phyloP scores from a whole-genome alignment of 2,888 invertebrate genomes.

The Temnothorax unifasciatus region DNA sequence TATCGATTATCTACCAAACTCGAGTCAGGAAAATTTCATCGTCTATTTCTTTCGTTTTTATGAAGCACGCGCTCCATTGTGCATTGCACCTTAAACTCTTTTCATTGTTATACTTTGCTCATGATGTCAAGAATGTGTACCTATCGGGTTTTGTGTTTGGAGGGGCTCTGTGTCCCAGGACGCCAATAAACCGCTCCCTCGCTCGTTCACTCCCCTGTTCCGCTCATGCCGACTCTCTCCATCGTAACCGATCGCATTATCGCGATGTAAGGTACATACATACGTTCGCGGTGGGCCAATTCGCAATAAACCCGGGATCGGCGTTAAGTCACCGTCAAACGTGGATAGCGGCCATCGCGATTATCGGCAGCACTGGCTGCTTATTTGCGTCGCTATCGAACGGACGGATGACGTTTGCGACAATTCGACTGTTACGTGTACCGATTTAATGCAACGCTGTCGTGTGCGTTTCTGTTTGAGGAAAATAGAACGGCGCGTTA shows the following conservation, averaged over 20 bases:
- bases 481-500: slow-evolving; percentile 57
- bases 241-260: slow-evolving; percentile 58
- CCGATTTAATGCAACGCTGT: slow-evolving; percentile 22
- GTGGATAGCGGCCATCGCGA: slow-evolving; percentile 76
- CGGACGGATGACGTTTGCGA: neutral
- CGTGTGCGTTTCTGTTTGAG: neutral
- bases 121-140: slow-evolving; percentile 19
- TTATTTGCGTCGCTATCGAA: slow-evolving; percentile 73
- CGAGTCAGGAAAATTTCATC: neutral
- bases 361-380: slow-evolving; percentile 76
- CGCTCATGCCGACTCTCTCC: neutral
- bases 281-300: slow-evolving; percentile 66
- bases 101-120: slow-evolving; percentile 25
- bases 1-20: neutral
- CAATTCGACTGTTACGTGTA: neutral
- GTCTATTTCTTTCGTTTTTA: neutral
- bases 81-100: slow-evolving; percentile 22
- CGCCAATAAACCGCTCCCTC: slow-evolving; percentile 37
- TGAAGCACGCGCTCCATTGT: slow-evolving; percentile 8
- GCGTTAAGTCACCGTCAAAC: slow-evolving; percentile 82
- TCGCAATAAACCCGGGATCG: slow-evolving; percentile 73
- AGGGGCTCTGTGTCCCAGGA: slow-evolving; percentile 17
- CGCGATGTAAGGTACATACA: slow-evolving; percentile 72
- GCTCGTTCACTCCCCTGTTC: neutral
- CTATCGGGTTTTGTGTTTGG: slow-evolving; percentile 36